Evolutionary conservation across 2,113 vertebrate genomes (phyloP).

Genomic region (Tringa solitaria): DNA sequence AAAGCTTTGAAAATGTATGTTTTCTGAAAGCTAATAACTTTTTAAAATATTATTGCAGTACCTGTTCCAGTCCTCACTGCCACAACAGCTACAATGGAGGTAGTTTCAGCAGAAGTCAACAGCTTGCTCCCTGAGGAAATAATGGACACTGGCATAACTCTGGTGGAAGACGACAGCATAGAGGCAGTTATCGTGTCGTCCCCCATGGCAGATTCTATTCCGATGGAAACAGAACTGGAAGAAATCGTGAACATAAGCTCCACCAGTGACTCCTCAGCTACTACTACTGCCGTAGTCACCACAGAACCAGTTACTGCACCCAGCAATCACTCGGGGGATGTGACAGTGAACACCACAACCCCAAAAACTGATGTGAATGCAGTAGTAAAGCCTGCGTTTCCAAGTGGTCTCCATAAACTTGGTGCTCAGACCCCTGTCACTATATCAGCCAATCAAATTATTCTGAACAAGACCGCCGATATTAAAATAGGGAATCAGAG

Average conservation of each 20-base stretch:
- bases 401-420: slow-evolving; percentile 85
- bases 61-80: slow-evolving; percentile 48
- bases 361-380: slow-evolving; percentile 73
- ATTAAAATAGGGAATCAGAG: slow-evolving; percentile 80
- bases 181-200: slow-evolving; percentile 79
- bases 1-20: neutral
- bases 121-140: slow-evolving; percentile 98
- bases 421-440: slow-evolving; percentile 82
- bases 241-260: slow-evolving; percentile 80
- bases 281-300: slow-evolving; percentile 26
- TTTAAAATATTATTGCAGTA: slow-evolving; percentile 61
- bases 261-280: slow-evolving; percentile 49
- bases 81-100: slow-evolving; percentile 84
- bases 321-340: slow-evolving; percentile 72
- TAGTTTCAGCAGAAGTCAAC: slow-evolving; percentile 96
- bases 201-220: slow-evolving; percentile 83
- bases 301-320: slow-evolving; percentile 70
- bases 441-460: slow-evolving; percentile 89
- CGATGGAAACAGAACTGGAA: slow-evolving; percentile 82
- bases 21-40: slow-evolving; percentile 15
- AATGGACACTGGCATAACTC: slow-evolving; percentile 90
- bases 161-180: slow-evolving; percentile 87
- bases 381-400: slow-evolving; percentile 74
- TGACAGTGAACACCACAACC: slow-evolving; percentile 57
- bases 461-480: slow-evolving; percentile 89